Evolutionary conservation across 1,140 invertebrate species (phyloP).

Genomic region (Elymnias hypermnestra): DNA sequence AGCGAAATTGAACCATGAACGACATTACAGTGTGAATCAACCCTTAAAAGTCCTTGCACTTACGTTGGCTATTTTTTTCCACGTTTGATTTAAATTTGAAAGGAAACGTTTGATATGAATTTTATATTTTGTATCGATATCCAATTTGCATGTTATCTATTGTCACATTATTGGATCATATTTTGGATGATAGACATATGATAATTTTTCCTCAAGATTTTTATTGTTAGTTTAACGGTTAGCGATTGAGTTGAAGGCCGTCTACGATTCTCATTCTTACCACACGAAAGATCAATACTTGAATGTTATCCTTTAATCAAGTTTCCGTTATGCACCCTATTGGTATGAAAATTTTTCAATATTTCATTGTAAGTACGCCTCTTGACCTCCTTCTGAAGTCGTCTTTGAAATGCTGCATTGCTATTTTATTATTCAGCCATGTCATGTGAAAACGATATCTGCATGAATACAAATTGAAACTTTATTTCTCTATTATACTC

Average conservation of each 20-base stretch:
- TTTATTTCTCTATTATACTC: too few relatives aligned
- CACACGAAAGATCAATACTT: slow-evolving; percentile 25
- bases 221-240: slow-evolving; percentile 17
- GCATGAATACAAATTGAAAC: background rate
- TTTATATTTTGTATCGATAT: slow-evolving; percentile 38
- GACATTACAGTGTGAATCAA: too few relatives aligned
- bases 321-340: slow-evolving; percentile 50
- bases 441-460: slow-evolving; percentile 3
- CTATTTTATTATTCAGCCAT: slow-evolving; percentile 1
- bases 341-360: slow-evolving; percentile 47
- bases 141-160: slow-evolving; percentile 49
- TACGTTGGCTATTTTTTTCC: slow-evolving; percentile 49
- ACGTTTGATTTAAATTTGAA: slow-evolving; percentile 55
- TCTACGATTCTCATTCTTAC: slow-evolving; percentile 6
- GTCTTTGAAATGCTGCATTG: slow-evolving; percentile 5
- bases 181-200: slow-evolving; percentile 63
- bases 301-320: slow-evolving; percentile 66
- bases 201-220: slow-evolving; percentile 40
- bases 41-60: slow-evolving; percentile 41
- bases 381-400: slow-evolving; percentile 16
- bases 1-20: too few relatives aligned
- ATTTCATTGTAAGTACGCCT: slow-evolving; percentile 18
- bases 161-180: slow-evolving; percentile 58
- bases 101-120: slow-evolving; percentile 9
- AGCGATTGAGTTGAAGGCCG: slow-evolving; percentile 7